Evolutionary conservation across 2,797 vertebrate species (phyloP), one percentile per base, ranked within the genome.

Genomic region (Leucoraja ocellata): DNA sequence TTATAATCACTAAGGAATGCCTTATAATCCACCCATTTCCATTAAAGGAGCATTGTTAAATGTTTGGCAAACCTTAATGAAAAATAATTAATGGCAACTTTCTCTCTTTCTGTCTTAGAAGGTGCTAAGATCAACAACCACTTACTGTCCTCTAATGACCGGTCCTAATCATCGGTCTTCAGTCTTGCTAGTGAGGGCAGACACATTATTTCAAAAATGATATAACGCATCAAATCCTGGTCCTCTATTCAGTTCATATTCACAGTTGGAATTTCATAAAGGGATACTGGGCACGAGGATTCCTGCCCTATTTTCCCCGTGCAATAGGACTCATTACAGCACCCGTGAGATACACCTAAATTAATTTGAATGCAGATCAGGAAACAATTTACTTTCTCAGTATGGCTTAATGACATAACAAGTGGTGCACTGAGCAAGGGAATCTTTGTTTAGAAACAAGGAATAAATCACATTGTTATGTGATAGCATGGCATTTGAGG

Each of bases 1-100:
- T 86, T 88, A 88, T 88, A 88, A 68, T 88, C 84, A 63, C 83
- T 86, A 86, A 4, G 58, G 61, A 86, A 86, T 86, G n/a, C n/a
- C 16, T 88, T 88, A 88, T 88, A 65, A 68, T 88, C 84, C 28
- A 88, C 68, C 32, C 63, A 68, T 88, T 68, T 32, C 63, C 36
- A 68, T 68, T 88, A 68, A 68, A 88, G 63, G 84, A 88, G 84
- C 84, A 88, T 32, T 68, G 63, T 68, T 65, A 68, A 68, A 68
- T 88, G 84, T 88, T 88, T 88, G 84, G 63, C 28, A 88, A 88
- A 68, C 63, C n/a, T 88, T 68, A 32, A 65, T 63, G 58, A 88
- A 68, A 36, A 88, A 10, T 88, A 88, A 88, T 68, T 68, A 3
- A 14, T 32, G 61, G n/a, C 84, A 88, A 65, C 18, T 88, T 88